Base-by-base conservation (phyloP, 35 echinoderm and acorn worm species). In the Stichopus chloronotus region DNA sequence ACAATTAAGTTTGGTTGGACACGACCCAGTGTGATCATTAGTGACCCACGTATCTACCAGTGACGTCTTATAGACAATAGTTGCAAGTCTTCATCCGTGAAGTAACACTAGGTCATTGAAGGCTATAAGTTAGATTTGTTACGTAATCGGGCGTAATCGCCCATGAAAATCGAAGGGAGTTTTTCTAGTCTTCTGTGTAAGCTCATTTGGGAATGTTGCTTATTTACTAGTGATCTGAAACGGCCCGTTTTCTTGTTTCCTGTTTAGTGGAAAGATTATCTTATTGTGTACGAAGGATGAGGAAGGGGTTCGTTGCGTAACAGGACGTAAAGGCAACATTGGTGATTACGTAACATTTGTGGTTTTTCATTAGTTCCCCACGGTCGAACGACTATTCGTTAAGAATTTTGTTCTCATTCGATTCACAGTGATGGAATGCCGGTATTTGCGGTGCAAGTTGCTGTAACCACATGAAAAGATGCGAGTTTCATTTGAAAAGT, bases 181-280 rank as follows among this genome's bases (percentile, higher is more conserved):
- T 55, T 55, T 83, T 21, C 76, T 43, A 78, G 76, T 78, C 76
- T 78, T 20, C 76, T 19, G 17, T 25, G 55, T 55, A 83, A 20
- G 43, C 55, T 83, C 43, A 55, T 56, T 55, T 56, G 55, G 25
- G 55, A 83, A 52, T 55, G 80, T 83, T 52, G 80, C 43, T 83
- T 83, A 83, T 83, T 83, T 83, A 83, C 80, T 55, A 56, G 25
- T 16, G 22, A 83, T 83, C 55, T 56, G 80, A 83, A 83, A 83
- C 55, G 53, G 80, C 80, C 52, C 80, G 52, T 83, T 83, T 55
- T 83, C 43, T 16, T 57, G 80, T 83, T 83, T 83, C 80, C 80
- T 83, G 80, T 83, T 83, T 83, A 83, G 80, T 56, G 10, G 80
- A 83, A 52, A 83, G 80, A 83, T 83, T 83, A 83, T 55, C 80